phyloP scores from a whole-genome alignment of 1,140 invertebrate species.

The Cotesia chilonis region DNA sequence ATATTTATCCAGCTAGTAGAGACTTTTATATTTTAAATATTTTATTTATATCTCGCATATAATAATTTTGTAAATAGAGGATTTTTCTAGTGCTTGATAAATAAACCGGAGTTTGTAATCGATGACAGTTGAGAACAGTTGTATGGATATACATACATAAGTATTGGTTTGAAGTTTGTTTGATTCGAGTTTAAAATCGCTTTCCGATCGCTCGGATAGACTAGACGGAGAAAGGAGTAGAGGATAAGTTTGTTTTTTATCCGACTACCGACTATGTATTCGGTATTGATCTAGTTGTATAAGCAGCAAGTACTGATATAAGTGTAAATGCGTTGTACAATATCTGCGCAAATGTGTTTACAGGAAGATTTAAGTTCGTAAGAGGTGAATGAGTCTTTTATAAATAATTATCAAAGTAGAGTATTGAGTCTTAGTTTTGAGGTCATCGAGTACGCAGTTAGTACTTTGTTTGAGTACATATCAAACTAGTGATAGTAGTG shows the following conservation, averaged over 20 bases:
- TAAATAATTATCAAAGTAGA: background rate
- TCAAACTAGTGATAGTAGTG: too few relatives aligned
- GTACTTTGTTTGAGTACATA: too few relatives aligned
- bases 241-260: too few relatives aligned
- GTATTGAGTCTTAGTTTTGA: background rate
- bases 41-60: too few relatives aligned
- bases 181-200: constrained; percentile 28
- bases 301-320: background rate
- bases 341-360: background rate
- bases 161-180: constrained; percentile 11
- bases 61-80: too few relatives aligned
- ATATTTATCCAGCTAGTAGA: too few relatives aligned
- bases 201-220: constrained; percentile 7
- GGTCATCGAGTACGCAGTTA: background rate
- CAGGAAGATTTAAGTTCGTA: background rate
- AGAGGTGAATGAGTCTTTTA: constrained; percentile 17
- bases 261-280: too few relatives aligned
- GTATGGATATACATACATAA: background rate
- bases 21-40: too few relatives aligned
- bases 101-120: background rate
- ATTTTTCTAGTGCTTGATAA: background rate
- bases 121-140: background rate
- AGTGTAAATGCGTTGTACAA: constrained; percentile 1
- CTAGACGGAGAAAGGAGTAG: background rate
- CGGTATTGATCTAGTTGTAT: too few relatives aligned